A percentile compares a stretch with the other conserved stretches of the same genome.
These are phyloP conservation scores for Cyrtodaria siliqua DNA, from an alignment of 2,888 invertebrate species.

Conservation along the genomic window DNA sequence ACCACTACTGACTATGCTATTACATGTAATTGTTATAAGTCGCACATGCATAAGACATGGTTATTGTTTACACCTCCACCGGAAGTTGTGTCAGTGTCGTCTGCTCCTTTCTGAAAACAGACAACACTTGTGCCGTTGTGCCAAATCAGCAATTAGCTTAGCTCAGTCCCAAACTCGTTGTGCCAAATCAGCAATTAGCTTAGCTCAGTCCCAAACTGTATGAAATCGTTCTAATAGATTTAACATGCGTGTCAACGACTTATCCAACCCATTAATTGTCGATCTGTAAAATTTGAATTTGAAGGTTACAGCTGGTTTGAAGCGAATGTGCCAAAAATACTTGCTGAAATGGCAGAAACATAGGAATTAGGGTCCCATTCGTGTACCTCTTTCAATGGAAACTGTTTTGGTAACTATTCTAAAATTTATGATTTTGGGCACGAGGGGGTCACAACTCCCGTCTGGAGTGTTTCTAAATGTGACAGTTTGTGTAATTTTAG, in stretches of 20 bases:
- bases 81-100: too few species aligned
- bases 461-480: conserved; percentile 40
- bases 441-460: conserved; percentile 25
- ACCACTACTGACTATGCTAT: too few species aligned
- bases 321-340: conserved; percentile 3
- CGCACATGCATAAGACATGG: too few species aligned
- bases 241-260: background rate
- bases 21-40: too few species aligned
- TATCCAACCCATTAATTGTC: background rate
- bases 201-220: too few species aligned
- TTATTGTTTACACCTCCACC: too few species aligned
- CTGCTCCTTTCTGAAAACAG: too few species aligned
- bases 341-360: conserved; percentile 5
- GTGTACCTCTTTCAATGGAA: conserved; percentile 22
- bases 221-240: background rate
- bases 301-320: conserved; percentile 27
- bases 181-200: too few species aligned
- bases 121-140: too few species aligned
- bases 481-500: conserved; percentile 53
- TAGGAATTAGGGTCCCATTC: conserved; percentile 8
- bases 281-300: conserved; percentile 35
- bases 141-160: too few species aligned
- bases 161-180: too few species aligned
- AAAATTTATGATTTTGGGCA: conserved; percentile 41
- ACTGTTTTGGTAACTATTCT: conserved; percentile 30